Evolutionary conservation across 2,113 vertebrate genomes (phyloP).

Genomic region (Antechinus flavipes): DNA sequence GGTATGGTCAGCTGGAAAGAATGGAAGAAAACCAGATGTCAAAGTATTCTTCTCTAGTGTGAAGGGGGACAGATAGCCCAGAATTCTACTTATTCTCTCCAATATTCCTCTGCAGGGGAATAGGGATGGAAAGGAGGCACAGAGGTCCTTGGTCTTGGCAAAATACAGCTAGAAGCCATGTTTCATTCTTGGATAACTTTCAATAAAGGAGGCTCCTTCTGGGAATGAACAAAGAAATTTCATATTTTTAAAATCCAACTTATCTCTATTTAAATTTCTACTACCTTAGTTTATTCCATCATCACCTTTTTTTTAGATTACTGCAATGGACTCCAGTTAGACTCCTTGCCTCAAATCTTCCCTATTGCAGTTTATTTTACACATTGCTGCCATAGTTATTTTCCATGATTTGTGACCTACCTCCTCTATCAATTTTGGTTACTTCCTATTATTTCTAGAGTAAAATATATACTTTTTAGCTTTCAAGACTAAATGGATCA

Average conservation of each 20-base stretch:
- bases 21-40: too few relatives aligned
- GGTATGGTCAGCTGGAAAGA: too few relatives aligned
- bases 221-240: too few relatives aligned
- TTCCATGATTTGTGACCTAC: background rate
- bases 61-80: too few relatives aligned
- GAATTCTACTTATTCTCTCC: too few relatives aligned
- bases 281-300: background rate
- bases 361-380: background rate
- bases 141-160: too few relatives aligned
- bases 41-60: too few relatives aligned
- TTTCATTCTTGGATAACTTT: too few relatives aligned
- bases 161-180: too few relatives aligned
- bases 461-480: background rate
- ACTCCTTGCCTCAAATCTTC: background rate
- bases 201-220: too few relatives aligned
- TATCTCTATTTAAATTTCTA: background rate
- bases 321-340: background rate
- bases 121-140: too few relatives aligned
- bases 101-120: too few relatives aligned
- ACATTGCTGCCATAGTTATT: background rate
- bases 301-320: background rate
- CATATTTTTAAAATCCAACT: background rate
- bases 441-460: background rate
- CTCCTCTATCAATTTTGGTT: background rate
- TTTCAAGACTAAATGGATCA: background rate